phyloP scores from a whole-genome alignment of 2,113 vertebrate genomes.

The Balaeniceps rex region DNA sequence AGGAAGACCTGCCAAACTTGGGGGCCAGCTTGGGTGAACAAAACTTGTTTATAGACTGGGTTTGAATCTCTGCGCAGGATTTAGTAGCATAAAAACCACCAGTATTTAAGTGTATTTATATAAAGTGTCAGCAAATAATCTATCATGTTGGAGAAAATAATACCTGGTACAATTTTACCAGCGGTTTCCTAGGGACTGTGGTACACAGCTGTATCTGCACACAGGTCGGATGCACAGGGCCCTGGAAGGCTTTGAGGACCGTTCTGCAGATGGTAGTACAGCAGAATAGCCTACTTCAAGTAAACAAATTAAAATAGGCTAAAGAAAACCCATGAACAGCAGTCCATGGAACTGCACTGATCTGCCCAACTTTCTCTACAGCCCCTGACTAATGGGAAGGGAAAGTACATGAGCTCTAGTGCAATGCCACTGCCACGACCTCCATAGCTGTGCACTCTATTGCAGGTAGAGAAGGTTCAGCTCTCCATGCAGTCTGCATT shows the following conservation, averaged over 20 bases:
- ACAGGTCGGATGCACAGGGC: not conserved
- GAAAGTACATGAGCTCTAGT: not conserved
- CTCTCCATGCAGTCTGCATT: not conserved
- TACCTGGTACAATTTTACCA: not conserved
- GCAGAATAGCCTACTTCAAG: not conserved
- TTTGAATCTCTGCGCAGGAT: not conserved
- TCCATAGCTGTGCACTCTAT: not conserved
- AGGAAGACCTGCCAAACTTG: not conserved
- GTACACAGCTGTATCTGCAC: not conserved
- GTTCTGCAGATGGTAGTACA: not conserved
- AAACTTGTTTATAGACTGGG: not conserved
- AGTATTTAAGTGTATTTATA: not conserved
- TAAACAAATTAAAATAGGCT: not conserved
- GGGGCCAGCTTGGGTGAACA: not conserved
- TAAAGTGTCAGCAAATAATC: not conserved
- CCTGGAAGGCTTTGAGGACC: not conserved
- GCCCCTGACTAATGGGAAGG: not conserved
- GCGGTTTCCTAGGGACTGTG: not conserved
- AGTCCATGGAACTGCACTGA: not conserved
- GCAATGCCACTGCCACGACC: fast-evolving
- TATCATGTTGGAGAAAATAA: not conserved
- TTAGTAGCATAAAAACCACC: not conserved
- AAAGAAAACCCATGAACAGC: not conserved
- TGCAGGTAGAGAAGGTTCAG: not conserved
- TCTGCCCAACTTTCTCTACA: not conserved